Percentiles rank a stretch among this genome's conserved stretches.
phyloP scores from a whole-genome alignment of 2,888 invertebrate species.

The Eueremaeus valkanovi region DNA sequence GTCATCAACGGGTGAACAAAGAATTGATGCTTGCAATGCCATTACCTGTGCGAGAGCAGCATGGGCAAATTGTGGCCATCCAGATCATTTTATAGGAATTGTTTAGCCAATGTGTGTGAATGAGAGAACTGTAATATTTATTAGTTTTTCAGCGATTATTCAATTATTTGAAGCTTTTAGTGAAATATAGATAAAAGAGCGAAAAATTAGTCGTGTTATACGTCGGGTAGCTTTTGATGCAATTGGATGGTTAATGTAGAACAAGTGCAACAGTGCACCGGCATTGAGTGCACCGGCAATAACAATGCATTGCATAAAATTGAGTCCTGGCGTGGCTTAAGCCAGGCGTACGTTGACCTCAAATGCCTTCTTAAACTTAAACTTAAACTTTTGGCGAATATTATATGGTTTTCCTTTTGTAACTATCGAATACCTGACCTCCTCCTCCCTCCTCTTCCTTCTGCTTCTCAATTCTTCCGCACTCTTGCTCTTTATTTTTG shows the following conservation, averaged over 20 bases:
- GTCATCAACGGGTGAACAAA: too few relatives aligned
- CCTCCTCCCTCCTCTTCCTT: neutral
- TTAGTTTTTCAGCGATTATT: neutral
- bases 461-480: neutral
- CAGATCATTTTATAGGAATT: too few relatives aligned
- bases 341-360: constrained; percentile 4
- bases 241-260: neutral
- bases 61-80: too few relatives aligned
- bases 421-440: constrained; percentile 2
- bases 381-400: neutral
- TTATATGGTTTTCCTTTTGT: constrained; percentile 1
- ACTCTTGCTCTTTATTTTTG: neutral
- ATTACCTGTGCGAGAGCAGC: too few relatives aligned
- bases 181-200: neutral
- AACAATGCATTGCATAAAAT: constrained; percentile 21
- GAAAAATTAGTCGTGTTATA: neutral
- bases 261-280: neutral
- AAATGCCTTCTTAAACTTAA: neutral
- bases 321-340: constrained; percentile 21
- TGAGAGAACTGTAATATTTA: too few relatives aligned
- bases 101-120: too few relatives aligned
- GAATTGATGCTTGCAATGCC: too few relatives aligned
- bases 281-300: neutral
- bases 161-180: neutral
- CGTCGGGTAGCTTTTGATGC: neutral